A percentile compares a stretch with the other conserved stretches of the same genome.
phyloP scores from a whole-genome alignment of 2,113 vertebrate genomes.

The Turnix velox region DNA sequence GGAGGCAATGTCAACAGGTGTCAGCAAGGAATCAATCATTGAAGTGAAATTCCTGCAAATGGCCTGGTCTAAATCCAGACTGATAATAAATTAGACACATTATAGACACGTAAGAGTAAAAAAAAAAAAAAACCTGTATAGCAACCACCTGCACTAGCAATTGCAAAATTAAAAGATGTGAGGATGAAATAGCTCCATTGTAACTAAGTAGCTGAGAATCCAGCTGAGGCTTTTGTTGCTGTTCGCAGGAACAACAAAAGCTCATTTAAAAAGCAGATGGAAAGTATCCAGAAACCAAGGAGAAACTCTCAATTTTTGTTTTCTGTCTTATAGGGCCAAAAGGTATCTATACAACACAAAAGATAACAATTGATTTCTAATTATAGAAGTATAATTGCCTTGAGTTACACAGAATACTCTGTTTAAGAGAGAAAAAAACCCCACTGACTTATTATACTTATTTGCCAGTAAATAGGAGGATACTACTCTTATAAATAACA shows the following conservation, averaged over 20 bases:
- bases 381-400: neutral
- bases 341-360: neutral
- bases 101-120: neutral
- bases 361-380: neutral
- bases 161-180: conserved; percentile 62
- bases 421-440: neutral
- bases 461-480: neutral
- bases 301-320: neutral
- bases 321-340: neutral
- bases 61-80: neutral
- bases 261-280: conserved; percentile 44
- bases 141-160: conserved; percentile 73
- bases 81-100: conserved; percentile 34
- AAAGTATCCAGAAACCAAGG: conserved; percentile 23
- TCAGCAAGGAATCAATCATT: neutral
- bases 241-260: conserved; percentile 46
- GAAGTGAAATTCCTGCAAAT: neutral
- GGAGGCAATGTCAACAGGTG: neutral
- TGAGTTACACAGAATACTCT: neutral
- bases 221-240: conserved; percentile 61
- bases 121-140: conserved; percentile 7
- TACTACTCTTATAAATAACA: neutral
- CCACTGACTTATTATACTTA: neutral
- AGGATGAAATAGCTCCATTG: conserved; percentile 68
- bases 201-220: conserved; percentile 68